A percentile compares a stretch with the other conserved stretches of the same genome.
phyloP scores from a whole-genome alignment of 1,140 invertebrate genomes.

The Drosophila prosaltans region DNA sequence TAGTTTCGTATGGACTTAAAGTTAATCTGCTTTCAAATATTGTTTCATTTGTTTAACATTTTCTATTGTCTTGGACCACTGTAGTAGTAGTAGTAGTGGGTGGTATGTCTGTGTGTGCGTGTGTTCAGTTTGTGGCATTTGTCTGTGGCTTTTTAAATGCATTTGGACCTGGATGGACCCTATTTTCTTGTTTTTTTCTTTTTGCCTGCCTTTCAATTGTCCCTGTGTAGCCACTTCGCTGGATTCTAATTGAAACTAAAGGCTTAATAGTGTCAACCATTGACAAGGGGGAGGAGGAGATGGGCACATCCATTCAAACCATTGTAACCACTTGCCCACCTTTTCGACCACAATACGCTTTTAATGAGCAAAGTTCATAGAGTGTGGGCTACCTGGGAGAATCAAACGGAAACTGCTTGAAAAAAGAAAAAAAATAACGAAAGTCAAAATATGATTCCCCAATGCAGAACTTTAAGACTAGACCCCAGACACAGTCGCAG shows the following conservation, averaged over 20 bases:
- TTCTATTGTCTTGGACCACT: no score
- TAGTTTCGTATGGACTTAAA: no score
- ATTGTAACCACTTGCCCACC: slow-evolving; percentile 51
- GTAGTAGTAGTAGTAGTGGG: no score
- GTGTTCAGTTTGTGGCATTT: slow-evolving; percentile 38
- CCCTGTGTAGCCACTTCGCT: slow-evolving; percentile 1
- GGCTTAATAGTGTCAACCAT: slow-evolving; percentile 41
- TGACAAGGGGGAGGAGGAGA: background rate
- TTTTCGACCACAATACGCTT: slow-evolving; percentile 40
- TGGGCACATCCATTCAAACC: background rate
- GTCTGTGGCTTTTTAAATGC: slow-evolving; percentile 52
- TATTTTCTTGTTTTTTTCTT: background rate
- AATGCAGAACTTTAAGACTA: slow-evolving; percentile 5
- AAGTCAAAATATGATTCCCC: background rate
- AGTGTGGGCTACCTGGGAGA: background rate
- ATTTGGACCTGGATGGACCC: slow-evolving; percentile 25
- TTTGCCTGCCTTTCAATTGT: background rate
- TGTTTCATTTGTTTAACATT: no score
- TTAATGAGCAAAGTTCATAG: slow-evolving; percentile 58
- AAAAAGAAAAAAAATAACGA: background rate
- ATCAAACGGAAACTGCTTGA: slow-evolving; percentile 1
- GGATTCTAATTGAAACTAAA: slow-evolving; percentile 56
- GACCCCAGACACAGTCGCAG: background rate
- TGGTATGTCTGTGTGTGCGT: background rate
- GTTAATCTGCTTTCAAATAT: no score